Percentiles rank a stretch among this genome's conserved stretches.
Conservation (phyloP, 2,113 vertebrate species). For the Muntiacus reevesi region DNA sequence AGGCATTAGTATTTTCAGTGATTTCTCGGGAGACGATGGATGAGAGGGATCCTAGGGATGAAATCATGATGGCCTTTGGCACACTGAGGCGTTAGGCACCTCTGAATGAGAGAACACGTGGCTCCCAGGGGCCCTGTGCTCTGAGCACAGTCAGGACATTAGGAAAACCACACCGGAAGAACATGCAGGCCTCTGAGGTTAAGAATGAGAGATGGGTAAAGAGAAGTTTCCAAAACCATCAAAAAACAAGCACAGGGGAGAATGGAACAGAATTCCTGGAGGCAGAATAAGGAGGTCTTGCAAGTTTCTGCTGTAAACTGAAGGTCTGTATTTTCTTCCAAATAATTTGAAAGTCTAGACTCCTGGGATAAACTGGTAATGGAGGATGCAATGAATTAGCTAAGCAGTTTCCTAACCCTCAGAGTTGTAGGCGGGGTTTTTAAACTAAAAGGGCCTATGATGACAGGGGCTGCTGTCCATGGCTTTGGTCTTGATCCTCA, state of each 20-base stretch:
- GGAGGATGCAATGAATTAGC: background rate
- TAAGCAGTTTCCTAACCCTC: background rate
- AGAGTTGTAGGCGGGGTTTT: background rate
- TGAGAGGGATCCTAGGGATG: background rate
- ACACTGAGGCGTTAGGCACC: background rate
- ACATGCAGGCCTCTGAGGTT: background rate
- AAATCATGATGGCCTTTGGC: background rate
- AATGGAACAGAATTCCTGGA: background rate
- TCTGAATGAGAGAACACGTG: background rate
- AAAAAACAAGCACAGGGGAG: background rate
- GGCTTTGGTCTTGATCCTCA: background rate
- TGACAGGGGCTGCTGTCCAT: accelerated
- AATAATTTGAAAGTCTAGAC: background rate
- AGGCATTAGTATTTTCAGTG: background rate
- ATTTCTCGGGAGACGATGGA: background rate
- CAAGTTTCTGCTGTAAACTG: background rate
- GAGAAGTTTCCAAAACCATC: background rate
- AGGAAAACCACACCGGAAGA: background rate
- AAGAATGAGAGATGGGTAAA: background rate
- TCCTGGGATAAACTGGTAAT: background rate
- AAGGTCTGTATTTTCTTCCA: background rate
- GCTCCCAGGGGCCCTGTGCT: background rate
- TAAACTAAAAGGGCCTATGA: background rate
- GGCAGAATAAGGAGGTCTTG: background rate
- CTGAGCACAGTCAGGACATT: accelerated